Evolutionary conservation across 2,888 invertebrate genomes (phyloP).

Genomic region (Pterobdella sp.): DNA sequence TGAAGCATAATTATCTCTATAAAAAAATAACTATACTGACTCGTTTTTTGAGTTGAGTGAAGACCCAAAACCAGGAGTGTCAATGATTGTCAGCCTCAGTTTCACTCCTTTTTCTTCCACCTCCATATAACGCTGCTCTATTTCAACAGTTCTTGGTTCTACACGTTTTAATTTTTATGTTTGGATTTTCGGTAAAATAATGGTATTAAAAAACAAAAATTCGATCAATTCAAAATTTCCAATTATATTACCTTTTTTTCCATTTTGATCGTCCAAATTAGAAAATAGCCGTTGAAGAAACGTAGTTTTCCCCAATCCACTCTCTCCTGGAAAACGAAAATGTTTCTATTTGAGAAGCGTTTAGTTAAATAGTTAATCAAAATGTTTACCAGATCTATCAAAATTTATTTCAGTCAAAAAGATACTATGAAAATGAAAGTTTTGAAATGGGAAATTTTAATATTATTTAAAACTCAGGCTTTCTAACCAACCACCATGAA

Average conservation of each 20-base stretch:
- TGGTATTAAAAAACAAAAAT: too few species aligned
- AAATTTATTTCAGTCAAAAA: background rate
- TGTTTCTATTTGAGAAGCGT: background rate
- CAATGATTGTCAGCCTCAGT: constrained; percentile 47
- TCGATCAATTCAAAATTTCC: too few species aligned
- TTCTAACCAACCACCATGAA: constrained; percentile 38
- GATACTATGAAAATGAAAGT: background rate
- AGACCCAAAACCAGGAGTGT: constrained; percentile 52
- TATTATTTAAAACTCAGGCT: background rate
- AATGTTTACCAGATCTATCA: background rate
- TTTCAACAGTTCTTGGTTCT: constrained; percentile 76
- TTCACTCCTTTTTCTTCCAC: constrained; percentile 52
- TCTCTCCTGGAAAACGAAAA: constrained; percentile 55
- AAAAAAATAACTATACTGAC: constrained; percentile 33
- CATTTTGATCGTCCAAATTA: constrained; percentile 76
- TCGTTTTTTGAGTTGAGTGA: constrained; percentile 48
- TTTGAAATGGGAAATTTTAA: background rate
- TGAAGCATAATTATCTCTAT: background rate
- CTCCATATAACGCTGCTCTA: constrained; percentile 76
- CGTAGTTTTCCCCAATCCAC: constrained; percentile 86
- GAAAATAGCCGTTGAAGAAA: constrained; percentile 86
- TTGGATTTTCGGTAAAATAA: too few species aligned
- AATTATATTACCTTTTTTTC: constrained; percentile 66
- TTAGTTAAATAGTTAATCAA: too few species aligned
- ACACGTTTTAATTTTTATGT: too few species aligned